These are phyloP conservation scores for Heliconius sara DNA, from an alignment of 2,888 invertebrate genomes.

Conservation along the genomic window DNA sequence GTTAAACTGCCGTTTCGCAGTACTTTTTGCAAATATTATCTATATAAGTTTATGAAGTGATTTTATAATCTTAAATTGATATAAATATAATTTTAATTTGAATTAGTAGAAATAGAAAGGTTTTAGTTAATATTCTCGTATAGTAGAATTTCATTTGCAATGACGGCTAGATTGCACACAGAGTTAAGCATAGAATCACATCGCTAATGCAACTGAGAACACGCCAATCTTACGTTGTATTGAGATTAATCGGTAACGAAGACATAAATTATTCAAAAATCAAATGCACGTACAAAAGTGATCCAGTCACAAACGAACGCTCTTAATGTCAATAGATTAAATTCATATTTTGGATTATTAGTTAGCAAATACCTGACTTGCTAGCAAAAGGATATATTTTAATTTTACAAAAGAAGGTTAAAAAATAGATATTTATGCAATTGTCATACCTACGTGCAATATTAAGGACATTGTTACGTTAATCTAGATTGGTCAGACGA, in stretches of 20 bases:
- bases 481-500: slow-evolving; percentile 16
- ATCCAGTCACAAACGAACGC: too few species aligned
- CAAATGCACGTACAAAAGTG: too few species aligned
- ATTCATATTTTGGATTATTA: too few species aligned
- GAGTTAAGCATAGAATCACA: too few species aligned
- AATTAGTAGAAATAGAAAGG: too few species aligned
- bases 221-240: too few species aligned
- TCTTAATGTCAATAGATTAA: too few species aligned
- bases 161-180: not conserved
- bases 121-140: too few species aligned
- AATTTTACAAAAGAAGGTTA: not conserved
- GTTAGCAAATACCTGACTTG: too few species aligned
- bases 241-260: too few species aligned
- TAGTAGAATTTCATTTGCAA: not conserved
- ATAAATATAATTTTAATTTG: too few species aligned
- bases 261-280: too few species aligned
- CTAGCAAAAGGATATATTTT: not conserved
- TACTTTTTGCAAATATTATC: not conserved
- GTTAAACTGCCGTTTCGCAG: not conserved
- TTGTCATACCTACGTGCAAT: not conserved
- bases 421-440: not conserved
- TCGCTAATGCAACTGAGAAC: not conserved
- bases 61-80: not conserved
- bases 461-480: not conserved
- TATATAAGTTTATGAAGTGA: not conserved